Conservation (phyloP, 2,888 invertebrate species). For the Argynnis bischoffii region DNA sequence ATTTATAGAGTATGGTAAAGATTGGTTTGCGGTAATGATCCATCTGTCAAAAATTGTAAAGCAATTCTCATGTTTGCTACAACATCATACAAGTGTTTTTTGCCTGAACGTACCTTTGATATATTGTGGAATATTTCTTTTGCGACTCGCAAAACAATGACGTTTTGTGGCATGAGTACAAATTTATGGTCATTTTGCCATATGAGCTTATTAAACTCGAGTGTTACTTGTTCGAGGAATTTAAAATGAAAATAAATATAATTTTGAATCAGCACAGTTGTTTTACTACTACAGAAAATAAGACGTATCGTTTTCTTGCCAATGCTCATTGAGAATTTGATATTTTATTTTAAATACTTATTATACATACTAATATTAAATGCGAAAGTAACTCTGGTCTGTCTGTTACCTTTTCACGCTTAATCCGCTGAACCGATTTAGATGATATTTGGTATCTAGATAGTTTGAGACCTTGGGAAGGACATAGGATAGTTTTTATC, state of each 20-base stretch:
- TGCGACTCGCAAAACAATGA: slow-evolving; percentile 48
- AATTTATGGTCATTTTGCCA: slow-evolving; percentile 49
- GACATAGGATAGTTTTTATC: no score
- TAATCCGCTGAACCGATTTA: no score
- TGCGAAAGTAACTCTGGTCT: no score
- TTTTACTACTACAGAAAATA: not conserved
- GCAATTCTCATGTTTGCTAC: slow-evolving; percentile 28
- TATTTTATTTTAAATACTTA: no score
- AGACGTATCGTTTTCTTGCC: not conserved
- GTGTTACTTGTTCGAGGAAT: slow-evolving; percentile 30
- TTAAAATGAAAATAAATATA: slow-evolving; percentile 24
- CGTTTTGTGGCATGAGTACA: slow-evolving; percentile 48
- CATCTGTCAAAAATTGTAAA: slow-evolving; percentile 21
- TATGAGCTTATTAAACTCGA: slow-evolving; percentile 44
- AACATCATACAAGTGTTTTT: slow-evolving; percentile 24
- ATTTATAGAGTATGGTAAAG: slow-evolving; percentile 41
- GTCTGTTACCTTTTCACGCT: no score
- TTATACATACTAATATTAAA: no score
- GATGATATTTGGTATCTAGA: no score
- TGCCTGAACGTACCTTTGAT: slow-evolving; percentile 29
- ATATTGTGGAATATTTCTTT: slow-evolving; percentile 35
- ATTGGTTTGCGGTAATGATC: slow-evolving; percentile 25
- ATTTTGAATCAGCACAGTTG: not conserved
- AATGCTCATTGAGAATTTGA: not conserved
- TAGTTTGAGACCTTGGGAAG: no score